A percentile compares a stretch with the other conserved stretches of the same genome.
phyloP scores from a whole-genome alignment of 2,888 invertebrate species.

The Acanthacorydalis orientalis region DNA sequence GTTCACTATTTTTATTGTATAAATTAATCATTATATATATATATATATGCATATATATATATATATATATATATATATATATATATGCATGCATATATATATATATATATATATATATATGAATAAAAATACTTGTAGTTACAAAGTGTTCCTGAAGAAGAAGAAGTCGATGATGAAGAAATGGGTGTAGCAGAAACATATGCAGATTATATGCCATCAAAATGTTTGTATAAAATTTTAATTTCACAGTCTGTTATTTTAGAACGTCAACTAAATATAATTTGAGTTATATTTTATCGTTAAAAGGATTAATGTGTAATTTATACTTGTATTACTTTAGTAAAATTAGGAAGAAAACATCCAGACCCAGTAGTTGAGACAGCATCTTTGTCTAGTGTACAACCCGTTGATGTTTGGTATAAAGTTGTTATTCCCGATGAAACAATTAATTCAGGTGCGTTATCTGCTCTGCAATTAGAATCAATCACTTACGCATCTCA shows the following conservation, averaged over 20 bases:
- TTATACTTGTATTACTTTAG: slow-evolving; percentile 29
- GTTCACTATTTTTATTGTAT: no score
- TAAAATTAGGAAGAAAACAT: slow-evolving; percentile 87
- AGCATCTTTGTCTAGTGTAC: slow-evolving; percentile 89
- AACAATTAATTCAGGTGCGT: slow-evolving; percentile 63
- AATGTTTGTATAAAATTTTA: slow-evolving; percentile 44
- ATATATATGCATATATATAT: no score
- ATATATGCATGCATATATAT: no score
- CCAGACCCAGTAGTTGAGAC: slow-evolving; percentile 99
- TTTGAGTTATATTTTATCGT: background rate
- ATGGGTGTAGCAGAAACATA: slow-evolving; percentile 98
- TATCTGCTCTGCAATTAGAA: slow-evolving; percentile 94
- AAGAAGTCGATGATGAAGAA: slow-evolving; percentile 85
- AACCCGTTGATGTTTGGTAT: slow-evolving; percentile 88
- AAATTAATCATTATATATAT: no score
- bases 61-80: no score
- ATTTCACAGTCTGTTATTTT: background rate
- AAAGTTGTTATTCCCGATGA: slow-evolving; percentile 66
- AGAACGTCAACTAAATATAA: background rate
- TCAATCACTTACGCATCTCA: slow-evolving; percentile 95
- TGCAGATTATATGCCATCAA: slow-evolving; percentile 94
- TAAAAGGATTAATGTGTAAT: background rate
- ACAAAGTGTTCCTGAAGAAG: slow-evolving; percentile 44
- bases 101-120: no score
- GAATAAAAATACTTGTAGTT: slow-evolving; percentile 5